Evolutionary conservation across 2,797 vertebrate species (phyloP), one percentile per base, ranked within the genome.

Genomic region (Malurus leucopterus): DNA sequence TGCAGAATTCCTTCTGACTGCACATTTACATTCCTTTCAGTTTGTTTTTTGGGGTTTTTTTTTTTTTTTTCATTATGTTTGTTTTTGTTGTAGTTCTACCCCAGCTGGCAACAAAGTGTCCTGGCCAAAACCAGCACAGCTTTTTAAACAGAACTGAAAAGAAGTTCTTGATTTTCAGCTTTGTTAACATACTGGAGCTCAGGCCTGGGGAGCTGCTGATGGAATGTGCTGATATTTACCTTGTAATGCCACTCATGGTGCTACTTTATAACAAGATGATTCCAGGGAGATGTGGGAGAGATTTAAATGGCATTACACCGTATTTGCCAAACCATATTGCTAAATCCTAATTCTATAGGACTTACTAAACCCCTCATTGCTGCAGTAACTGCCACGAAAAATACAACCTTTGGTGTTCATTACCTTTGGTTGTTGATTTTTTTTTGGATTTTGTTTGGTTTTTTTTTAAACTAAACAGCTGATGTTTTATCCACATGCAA

Each of bases 41-140:
- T 49, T 57, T 40, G 8, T 23, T 46, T 46, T 36, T 0, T 36
- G 9, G 36, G 10, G 4, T 36, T 9, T 49, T 57, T 40, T 7
- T 22, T 22, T 22, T 34, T 0, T 3, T 51, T n/a, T 30, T 13
- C 2, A 13, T 20, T 64, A 53, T 15, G 8, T 40, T 82, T 41
- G 7, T 6, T 58, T 27, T 55, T 32, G 12, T 17, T 59, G 38
- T 29, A 6, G 17, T 74, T 69, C 50, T 81, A 75, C 70, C 70
- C 44, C 55, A 38, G 20, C 49, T 58, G 29, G 62, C 47, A 53
- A 32, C 24, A 47, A 75, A 46, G 29, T 15, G 40, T 2, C 38
- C 43, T 38, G 38, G 70, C 55, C 77, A 81, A 87, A 81, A 87
- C 23, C 63, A 74, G 70, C 63, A 50, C 63, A 69, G 77, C 55